A percentile compares a stretch with the other conserved stretches of the same genome.
phyloP scores from a whole-genome alignment of 2,888 invertebrate species.

The Dynastes hyllus region DNA sequence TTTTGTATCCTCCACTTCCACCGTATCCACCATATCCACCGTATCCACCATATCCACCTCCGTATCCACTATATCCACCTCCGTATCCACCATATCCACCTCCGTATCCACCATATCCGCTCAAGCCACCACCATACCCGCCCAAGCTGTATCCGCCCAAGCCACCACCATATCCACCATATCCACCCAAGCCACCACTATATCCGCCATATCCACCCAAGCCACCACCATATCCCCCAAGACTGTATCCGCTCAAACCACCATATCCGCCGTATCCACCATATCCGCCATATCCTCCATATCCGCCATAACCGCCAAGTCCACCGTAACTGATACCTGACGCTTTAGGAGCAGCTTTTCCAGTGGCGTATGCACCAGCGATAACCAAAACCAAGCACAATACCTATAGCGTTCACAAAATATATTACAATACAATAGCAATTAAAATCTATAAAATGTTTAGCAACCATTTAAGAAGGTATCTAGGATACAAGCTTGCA shows the following conservation, averaged over 20 bases:
- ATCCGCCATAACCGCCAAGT: not conserved
- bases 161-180: slow-evolving; percentile 34
- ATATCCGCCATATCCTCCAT: not conserved
- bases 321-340: not conserved
- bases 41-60: slow-evolving; percentile 12
- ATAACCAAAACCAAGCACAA: slow-evolving; percentile 14
- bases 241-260: not conserved
- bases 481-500: no score
- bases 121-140: slow-evolving; percentile 9
- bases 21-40: slow-evolving; percentile 1
- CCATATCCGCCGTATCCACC: slow-evolving; percentile 24
- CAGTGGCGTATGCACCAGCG: slow-evolving; percentile 15
- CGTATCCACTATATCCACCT: slow-evolving; percentile 32
- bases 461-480: no score
- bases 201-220: slow-evolving; percentile 35
- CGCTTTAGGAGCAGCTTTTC: slow-evolving; percentile 18
- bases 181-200: slow-evolving; percentile 17
- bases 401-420: not conserved
- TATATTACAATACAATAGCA: not conserved
- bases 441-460: no score
- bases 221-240: slow-evolving; percentile 38
- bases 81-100: slow-evolving; percentile 14
- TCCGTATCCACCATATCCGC: slow-evolving; percentile 24
- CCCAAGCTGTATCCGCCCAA: slow-evolving; percentile 20
- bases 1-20: not conserved